Evolutionary conservation across 2,113 vertebrate species (phyloP).

Genomic region (Illadopsis cleaveri): DNA sequence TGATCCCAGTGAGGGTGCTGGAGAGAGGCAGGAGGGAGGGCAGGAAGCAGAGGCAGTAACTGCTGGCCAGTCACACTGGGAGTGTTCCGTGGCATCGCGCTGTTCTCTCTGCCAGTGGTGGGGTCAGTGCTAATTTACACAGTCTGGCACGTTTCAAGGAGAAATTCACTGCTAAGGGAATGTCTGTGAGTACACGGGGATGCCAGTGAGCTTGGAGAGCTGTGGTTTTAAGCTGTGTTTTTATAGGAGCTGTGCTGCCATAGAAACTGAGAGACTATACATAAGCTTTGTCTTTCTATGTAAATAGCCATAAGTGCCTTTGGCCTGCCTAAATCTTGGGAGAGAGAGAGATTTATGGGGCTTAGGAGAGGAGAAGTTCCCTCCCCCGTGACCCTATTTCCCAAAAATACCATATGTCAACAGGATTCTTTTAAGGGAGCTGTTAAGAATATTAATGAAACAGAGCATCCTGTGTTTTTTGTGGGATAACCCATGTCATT

Average conservation of each 20-base stretch:
- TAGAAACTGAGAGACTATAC: not conserved
- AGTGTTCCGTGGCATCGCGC: accelerated
- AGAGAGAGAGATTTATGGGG: not conserved
- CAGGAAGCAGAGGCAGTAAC: not conserved
- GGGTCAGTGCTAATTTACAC: not conserved
- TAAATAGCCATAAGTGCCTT: slow-evolving; percentile 16
- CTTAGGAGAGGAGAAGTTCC: not conserved
- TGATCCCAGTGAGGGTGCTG: not conserved
- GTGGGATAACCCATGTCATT: not conserved
- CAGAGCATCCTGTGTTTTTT: not conserved
- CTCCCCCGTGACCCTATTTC: not conserved
- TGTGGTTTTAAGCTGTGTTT: not conserved
- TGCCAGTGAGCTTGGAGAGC: not conserved
- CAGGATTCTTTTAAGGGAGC: not conserved
- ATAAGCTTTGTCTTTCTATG: not conserved
- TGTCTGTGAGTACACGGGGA: not conserved
- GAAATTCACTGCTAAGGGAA: not conserved
- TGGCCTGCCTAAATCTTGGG: not conserved
- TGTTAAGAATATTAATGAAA: not conserved
- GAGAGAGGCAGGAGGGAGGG: not conserved
- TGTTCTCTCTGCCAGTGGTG: accelerated
- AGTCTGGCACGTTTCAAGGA: not conserved
- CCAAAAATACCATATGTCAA: not conserved
- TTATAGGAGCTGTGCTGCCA: slow-evolving; percentile 13
- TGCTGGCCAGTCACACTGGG: accelerated